A percentile compares a stretch with the other conserved stretches of the same genome.
phyloP scores from a whole-genome alignment of 2,888 invertebrate genomes.

The Eustalomyia histrio region DNA sequence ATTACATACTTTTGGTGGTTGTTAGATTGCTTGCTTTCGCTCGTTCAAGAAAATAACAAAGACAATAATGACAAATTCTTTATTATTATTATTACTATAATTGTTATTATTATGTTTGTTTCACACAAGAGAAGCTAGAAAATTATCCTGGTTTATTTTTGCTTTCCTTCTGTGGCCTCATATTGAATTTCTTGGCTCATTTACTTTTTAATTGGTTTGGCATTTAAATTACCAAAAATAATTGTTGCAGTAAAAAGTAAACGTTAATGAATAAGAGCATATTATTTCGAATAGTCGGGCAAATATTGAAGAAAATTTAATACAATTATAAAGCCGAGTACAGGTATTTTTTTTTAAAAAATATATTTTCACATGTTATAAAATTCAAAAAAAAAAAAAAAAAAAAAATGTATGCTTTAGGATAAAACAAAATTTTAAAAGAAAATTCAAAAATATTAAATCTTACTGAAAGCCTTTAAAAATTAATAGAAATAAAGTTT shows the following conservation, averaged over 20 bases:
- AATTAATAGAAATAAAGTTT: too few species aligned
- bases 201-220: slow-evolving; percentile 26
- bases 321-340: too few species aligned
- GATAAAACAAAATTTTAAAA: too few species aligned
- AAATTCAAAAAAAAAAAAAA: too few species aligned
- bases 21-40: neutral
- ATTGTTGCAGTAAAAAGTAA: slow-evolving; percentile 2
- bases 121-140: neutral
- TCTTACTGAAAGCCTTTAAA: too few species aligned
- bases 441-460: too few species aligned
- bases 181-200: slow-evolving; percentile 30
- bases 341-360: too few species aligned
- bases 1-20: neutral
- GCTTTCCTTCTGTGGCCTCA: neutral
- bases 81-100: neutral
- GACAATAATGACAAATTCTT: neutral
- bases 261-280: neutral
- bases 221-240: slow-evolving; percentile 25
- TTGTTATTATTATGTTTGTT: slow-evolving; percentile 4
- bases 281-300: neutral
- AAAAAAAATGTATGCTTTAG: too few species aligned
- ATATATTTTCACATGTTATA: too few species aligned
- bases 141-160: neutral
- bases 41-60: neutral
- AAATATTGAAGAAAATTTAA: too few species aligned